These are phyloP conservation scores for Lochmaea capreae DNA, from an alignment of 2,888 invertebrate species.

Conservation along the genomic window DNA sequence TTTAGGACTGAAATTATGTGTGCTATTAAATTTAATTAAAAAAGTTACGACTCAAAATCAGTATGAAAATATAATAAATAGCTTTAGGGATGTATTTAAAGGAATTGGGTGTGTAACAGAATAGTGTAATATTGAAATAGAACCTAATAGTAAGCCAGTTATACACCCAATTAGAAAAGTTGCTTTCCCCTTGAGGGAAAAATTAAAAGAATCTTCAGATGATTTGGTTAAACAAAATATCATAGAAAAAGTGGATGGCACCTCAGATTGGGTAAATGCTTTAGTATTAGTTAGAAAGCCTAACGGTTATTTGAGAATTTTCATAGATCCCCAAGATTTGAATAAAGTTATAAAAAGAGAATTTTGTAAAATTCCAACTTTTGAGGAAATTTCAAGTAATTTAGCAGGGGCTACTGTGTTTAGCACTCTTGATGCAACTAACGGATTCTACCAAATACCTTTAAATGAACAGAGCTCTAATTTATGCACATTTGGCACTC, in stretches of 20 bases:
- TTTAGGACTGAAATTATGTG: slow-evolving; percentile 21
- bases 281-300: slow-evolving; percentile 41
- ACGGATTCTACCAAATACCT: slow-evolving; percentile 40
- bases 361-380: slow-evolving; percentile 40
- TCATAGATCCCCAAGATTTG: slow-evolving; percentile 40
- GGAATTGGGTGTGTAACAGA: no score
- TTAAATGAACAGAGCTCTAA: slow-evolving; percentile 31
- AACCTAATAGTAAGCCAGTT: slow-evolving; percentile 14
- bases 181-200: no score
- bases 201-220: no score
- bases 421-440: neutral
- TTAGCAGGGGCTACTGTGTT: slow-evolving; percentile 22
- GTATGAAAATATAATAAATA: neutral
- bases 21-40: slow-evolving; percentile 28
- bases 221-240: neutral
- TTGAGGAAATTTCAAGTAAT: slow-evolving; percentile 42
- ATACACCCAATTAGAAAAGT: neutral
- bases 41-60: slow-evolving; percentile 4
- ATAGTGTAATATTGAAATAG: no score
- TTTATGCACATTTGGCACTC: slow-evolving; percentile 37
- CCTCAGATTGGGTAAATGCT: slow-evolving; percentile 49
- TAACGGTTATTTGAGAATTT: slow-evolving; percentile 39
- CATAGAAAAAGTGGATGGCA: slow-evolving; percentile 42
- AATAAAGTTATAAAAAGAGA: slow-evolving; percentile 43
- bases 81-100: slow-evolving; percentile 18